These are phyloP conservation scores for Tonatia bakeri DNA, from an alignment of 2,113 vertebrate species.

Conservation along the genomic window DNA sequence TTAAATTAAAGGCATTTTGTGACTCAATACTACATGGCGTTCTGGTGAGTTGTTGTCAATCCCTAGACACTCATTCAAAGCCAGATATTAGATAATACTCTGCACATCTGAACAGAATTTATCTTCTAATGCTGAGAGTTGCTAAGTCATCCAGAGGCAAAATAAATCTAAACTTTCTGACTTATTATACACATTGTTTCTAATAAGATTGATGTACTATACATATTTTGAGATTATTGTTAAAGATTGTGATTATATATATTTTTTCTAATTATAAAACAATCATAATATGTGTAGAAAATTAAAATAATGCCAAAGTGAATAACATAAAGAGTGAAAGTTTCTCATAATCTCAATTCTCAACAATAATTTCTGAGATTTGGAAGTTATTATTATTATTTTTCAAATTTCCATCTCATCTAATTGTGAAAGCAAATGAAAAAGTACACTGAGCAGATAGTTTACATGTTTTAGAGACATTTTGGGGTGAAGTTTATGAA, in stretches of 20 bases:
- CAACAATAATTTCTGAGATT: conserved; percentile 41
- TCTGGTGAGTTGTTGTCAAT: conserved; percentile 74
- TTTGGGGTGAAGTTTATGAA: neutral
- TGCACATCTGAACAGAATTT: conserved; percentile 65
- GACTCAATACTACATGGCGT: conserved; percentile 70
- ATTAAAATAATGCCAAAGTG: conserved; percentile 12
- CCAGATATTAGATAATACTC: conserved; percentile 75
- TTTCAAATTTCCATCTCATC: neutral
- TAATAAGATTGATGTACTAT: neutral
- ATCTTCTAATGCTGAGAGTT: conserved; percentile 65
- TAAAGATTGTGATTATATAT: conserved; percentile 1
- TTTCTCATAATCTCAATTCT: conserved; percentile 38
- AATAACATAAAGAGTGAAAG: neutral
- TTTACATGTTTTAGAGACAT: conserved; percentile 15
- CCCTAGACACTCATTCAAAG: conserved; percentile 66
- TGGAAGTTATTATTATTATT: conserved; percentile 19
- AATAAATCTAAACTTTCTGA: conserved; percentile 3
- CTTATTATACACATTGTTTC: neutral
- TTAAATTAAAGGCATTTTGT: conserved; percentile 64
- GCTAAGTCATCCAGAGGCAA: neutral
- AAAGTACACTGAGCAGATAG: neutral
- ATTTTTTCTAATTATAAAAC: conserved; percentile 21
- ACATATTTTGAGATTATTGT: neutral
- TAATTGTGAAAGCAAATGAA: conserved; percentile 29
- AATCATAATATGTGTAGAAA: neutral